A percentile compares a stretch with the other conserved stretches of the same genome.
These are phyloP conservation scores for Aythya baeri DNA, from an alignment of 2,113 vertebrate species.

Conservation along the genomic window DNA sequence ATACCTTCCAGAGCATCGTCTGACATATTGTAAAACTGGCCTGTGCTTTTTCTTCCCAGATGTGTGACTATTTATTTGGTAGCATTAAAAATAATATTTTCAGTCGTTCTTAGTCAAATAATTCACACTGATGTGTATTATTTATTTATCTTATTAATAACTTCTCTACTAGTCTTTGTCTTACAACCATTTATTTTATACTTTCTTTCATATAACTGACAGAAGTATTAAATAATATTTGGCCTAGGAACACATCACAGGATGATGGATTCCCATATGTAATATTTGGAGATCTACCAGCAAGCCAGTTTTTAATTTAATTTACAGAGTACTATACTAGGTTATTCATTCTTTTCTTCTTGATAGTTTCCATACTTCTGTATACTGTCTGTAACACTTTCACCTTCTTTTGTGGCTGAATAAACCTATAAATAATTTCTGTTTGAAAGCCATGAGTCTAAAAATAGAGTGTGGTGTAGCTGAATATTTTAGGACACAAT, in stretches of 20 bases:
- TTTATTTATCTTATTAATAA: neutral
- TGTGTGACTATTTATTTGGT: neutral
- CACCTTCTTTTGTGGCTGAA: neutral
- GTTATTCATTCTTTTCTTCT: constrained; percentile 1
- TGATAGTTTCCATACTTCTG: neutral
- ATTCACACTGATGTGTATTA: neutral
- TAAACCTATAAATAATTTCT: constrained; percentile 26
- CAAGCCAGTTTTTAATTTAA: neutral
- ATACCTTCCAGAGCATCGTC: neutral
- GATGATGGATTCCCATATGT: neutral
- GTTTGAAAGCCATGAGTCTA: neutral
- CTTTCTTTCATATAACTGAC: neutral
- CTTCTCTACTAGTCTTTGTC: neutral
- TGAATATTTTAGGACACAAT: neutral
- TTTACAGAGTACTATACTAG: neutral
- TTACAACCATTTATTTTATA: neutral
- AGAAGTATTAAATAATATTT: constrained; percentile 20
- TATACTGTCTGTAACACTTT: neutral
- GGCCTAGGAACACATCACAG: neutral
- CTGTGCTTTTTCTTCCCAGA: neutral
- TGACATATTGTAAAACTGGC: neutral
- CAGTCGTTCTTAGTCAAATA: neutral
- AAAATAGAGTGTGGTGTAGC: neutral
- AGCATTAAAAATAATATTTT: neutral
- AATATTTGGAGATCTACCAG: neutral